Base-by-base conservation (phyloP, 1,140 invertebrate species). In the Tetragonula clypearis region DNA sequence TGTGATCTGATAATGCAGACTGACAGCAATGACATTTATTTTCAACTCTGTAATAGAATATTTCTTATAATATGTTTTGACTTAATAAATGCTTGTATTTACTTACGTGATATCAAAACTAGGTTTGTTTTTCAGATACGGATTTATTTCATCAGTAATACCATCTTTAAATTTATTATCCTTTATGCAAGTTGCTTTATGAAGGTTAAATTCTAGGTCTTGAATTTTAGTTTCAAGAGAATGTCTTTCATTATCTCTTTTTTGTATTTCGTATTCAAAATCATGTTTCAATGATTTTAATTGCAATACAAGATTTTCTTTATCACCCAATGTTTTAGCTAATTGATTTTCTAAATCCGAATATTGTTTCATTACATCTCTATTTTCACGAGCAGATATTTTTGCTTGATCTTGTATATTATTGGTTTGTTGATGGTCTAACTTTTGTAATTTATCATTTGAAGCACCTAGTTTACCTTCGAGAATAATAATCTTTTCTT, bases 261-360 rank as follows among this genome's bases (percentile, higher is more conserved):
- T 93, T 14, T 91, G 82, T 30, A 92, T 91, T 84, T 95, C 94
- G 21, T 88, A 88, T 60, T 94, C 93, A 85, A 93, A 94, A 74
- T 90, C 87, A 2, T 68, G 66, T 82, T 94, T 92, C 21, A 95
- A 87, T 35, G 79, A 85, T 21, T 91, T 90, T 23, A 95, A 84
- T 79, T 94, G 92, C 11, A 74, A 68, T 8, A 90, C 77, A 15
- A 94, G 62, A 80, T 90, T 92, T 74, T 94, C 92, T 68, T 90
- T 93, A 53, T 94, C 94, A 56, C 88, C 84, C 1, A 93, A 72
- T 19, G 89, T 89, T 83, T 84, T 88, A 12, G 87, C 82, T 49
- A 95, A 88, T 68, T 91, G 90, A 74, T 79, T 93, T 76, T 95
- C 94, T 30, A 94, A 86, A 80, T 89, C 86, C 2, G 86, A 80